Conservation (phyloP, 2,888 invertebrate species). For the Mayetiola destructor region DNA sequence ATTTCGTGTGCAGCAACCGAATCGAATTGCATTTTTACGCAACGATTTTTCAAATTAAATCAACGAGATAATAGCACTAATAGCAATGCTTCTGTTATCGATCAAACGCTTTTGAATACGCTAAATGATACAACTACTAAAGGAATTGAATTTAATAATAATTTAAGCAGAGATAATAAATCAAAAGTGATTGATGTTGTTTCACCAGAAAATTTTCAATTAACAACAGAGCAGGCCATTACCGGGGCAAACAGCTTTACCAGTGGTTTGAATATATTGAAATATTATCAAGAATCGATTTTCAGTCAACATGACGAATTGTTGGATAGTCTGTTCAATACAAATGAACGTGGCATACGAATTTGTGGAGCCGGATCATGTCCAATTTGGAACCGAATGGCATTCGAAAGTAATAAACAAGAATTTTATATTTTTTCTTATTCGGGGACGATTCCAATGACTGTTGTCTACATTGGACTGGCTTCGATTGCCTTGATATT, state of each 20-base stretch:
- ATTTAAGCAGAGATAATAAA: slow-evolving; percentile 11
- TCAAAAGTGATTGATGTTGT: not conserved
- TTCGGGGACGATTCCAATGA: slow-evolving; percentile 24
- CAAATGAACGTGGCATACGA: slow-evolving; percentile 39
- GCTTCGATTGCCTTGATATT: slow-evolving; percentile 36
- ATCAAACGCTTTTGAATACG: not conserved
- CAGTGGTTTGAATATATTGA: not conserved
- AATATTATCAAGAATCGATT: slow-evolving; percentile 7
- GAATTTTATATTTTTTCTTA: not conserved
- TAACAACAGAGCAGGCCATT: not conserved
- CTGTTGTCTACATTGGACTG: slow-evolving; percentile 33
- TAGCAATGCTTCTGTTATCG: not conserved
- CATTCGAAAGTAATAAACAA: slow-evolving; percentile 6
- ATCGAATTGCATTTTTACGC: slow-evolving; percentile 25
- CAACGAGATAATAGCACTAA: not conserved
- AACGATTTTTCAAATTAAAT: slow-evolving; percentile 2
- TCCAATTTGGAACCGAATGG: slow-evolving; percentile 29
- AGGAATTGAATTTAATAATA: slow-evolving; percentile 8
- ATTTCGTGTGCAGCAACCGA: slow-evolving; percentile 32
- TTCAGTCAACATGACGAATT: slow-evolving; percentile 17
- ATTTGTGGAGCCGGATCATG: slow-evolving; percentile 46
- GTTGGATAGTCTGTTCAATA: slow-evolving; percentile 39
- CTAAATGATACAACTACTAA: slow-evolving; percentile 4
- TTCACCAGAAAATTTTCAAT: not conserved
- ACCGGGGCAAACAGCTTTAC: not conserved